phyloP scores from a whole-genome alignment of 1,140 invertebrate species.

The Mercenaria mercenaria region DNA sequence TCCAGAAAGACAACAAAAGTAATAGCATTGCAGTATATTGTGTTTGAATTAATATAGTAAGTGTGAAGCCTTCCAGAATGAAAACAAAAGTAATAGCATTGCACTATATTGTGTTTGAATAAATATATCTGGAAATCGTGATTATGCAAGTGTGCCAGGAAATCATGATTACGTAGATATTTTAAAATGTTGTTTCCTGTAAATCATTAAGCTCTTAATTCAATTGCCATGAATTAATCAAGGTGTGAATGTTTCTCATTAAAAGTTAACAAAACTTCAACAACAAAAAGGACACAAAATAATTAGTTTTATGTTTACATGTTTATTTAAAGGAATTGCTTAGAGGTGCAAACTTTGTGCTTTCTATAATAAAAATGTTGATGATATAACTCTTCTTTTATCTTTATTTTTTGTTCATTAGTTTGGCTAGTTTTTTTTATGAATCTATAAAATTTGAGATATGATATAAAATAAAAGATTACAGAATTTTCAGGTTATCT shows the following conservation, averaged over 20 bases:
- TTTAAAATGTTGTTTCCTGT: not conserved
- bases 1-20: no score
- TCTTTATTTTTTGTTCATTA: not conserved
- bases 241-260: not conserved
- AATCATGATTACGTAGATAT: no score
- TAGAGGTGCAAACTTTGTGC: not conserved
- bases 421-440: not conserved
- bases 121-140: no score
- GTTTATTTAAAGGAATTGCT: not conserved
- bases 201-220: slow-evolving; percentile 16
- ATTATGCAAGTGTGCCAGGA: no score
- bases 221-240: slow-evolving; percentile 8
- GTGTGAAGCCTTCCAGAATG: no score
- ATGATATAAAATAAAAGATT: not conserved
- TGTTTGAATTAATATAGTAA: no score
- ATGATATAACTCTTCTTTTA: not conserved
- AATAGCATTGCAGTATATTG: no score
- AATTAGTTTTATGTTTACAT: not conserved
- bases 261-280: not conserved
- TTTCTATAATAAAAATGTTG: not conserved
- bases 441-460: not conserved
- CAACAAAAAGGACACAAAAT: not conserved
- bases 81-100: no score
- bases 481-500: not conserved
- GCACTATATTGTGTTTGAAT: no score